Conservation (phyloP, 2,797 vertebrate species). For the Alosa sapidissima region DNA sequence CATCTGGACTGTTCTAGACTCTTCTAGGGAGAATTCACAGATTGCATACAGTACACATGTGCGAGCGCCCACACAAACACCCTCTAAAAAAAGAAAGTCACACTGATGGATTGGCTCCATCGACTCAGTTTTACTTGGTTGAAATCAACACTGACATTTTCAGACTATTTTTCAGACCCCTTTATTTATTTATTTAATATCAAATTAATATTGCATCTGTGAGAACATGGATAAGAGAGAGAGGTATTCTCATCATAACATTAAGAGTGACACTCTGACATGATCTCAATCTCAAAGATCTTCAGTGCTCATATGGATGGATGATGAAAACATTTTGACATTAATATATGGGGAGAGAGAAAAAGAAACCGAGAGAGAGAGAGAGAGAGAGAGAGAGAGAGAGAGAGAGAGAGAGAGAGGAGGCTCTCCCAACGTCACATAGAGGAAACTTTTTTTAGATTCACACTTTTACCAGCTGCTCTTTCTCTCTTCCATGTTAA, state of each 20-base stretch:
- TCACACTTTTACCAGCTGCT: neutral
- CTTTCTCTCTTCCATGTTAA: neutral
- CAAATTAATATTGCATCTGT: neutral
- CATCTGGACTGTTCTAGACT: neutral
- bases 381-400: neutral
- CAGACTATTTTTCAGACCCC: no score
- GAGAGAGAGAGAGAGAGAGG: neutral
- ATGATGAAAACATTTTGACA: no score
- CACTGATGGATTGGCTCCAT: neutral
- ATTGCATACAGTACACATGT: neutral
- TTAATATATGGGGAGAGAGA: no score
- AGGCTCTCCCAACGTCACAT: neutral
- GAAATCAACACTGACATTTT: neutral
- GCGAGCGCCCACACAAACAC: neutral
- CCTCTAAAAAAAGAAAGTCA: neutral
- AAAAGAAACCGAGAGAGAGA: neutral
- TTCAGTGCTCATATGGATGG: no score
- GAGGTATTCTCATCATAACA: no score
- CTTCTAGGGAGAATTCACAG: neutral
- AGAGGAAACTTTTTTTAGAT: neutral
- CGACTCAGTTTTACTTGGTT: neutral
- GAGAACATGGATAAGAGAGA: neutral
- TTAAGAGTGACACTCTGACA: no score
- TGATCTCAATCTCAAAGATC: no score
- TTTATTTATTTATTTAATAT: no score